Conservation (phyloP, 2,113 vertebrate genomes). For the Noturus placidus region DNA sequence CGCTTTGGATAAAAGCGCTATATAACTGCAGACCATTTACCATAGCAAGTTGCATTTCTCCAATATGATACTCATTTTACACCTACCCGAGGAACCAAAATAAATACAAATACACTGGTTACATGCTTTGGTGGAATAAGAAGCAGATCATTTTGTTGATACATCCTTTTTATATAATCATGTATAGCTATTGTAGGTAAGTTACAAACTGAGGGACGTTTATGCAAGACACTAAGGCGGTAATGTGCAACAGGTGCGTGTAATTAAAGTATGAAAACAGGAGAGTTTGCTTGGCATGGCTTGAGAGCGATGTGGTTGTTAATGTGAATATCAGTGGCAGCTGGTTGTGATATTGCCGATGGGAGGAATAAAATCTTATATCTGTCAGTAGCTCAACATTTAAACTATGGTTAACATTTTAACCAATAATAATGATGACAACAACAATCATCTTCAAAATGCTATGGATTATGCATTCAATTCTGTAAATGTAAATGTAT, state of each 20-base stretch:
- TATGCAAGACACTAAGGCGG: neutral
- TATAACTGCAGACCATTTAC: too few relatives aligned
- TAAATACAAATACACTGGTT: neutral
- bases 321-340: neutral
- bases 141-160: neutral
- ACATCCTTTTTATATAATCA: neutral
- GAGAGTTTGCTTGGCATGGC: neutral
- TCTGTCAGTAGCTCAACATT: neutral
- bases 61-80: neutral
- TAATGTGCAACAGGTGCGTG: neutral
- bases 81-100: neutral
- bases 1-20: too few relatives aligned
- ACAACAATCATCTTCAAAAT: neutral
- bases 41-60: neutral
- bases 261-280: neutral
- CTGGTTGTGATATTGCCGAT: neutral
- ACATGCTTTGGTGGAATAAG: too few relatives aligned
- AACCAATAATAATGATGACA: too few relatives aligned
- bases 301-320: neutral
- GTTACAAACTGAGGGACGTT: neutral
- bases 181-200: neutral
- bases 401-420: neutral
- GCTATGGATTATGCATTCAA: neutral
- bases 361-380: neutral
- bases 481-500: neutral